Percentiles rank a stretch among this genome's conserved stretches.
Evolutionary conservation across 2,113 vertebrate species (phyloP).

Genomic region (Camelus bactrianus): DNA sequence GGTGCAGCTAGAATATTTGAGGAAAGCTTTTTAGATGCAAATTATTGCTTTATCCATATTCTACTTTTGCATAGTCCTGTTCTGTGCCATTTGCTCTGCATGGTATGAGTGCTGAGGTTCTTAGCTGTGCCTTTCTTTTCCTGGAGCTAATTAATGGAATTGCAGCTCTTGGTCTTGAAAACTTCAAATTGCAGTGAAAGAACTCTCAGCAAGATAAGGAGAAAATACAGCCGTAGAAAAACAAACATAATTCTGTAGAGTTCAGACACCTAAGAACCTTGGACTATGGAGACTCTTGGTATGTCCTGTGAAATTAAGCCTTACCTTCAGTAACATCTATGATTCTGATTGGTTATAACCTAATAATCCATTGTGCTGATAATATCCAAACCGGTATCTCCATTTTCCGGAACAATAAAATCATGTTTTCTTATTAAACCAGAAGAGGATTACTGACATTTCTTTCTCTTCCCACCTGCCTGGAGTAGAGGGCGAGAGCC

Average conservation of each 20-base stretch:
- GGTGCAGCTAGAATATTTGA: background rate
- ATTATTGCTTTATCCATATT: background rate
- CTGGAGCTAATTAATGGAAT: background rate
- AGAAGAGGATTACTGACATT: background rate
- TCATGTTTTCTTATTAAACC: background rate
- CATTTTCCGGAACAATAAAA: background rate
- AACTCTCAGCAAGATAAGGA: background rate
- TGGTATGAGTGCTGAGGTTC: background rate
- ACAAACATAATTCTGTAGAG: background rate
- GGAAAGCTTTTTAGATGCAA: background rate
- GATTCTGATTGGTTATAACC: background rate
- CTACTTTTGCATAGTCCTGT: background rate
- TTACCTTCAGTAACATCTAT: background rate
- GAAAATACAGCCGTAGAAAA: background rate
- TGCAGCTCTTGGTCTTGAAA: background rate
- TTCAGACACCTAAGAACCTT: background rate
- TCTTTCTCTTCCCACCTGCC: background rate
- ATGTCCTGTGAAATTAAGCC: background rate
- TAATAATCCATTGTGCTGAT: background rate
- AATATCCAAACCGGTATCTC: background rate
- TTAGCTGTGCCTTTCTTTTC: background rate
- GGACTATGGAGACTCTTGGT: background rate
- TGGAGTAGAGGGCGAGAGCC: background rate
- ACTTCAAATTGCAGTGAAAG: constrained; percentile 7
- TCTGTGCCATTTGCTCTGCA: background rate